Conservation (phyloP, 1,140 invertebrate genomes). For the Cotesia vestalis region DNA sequence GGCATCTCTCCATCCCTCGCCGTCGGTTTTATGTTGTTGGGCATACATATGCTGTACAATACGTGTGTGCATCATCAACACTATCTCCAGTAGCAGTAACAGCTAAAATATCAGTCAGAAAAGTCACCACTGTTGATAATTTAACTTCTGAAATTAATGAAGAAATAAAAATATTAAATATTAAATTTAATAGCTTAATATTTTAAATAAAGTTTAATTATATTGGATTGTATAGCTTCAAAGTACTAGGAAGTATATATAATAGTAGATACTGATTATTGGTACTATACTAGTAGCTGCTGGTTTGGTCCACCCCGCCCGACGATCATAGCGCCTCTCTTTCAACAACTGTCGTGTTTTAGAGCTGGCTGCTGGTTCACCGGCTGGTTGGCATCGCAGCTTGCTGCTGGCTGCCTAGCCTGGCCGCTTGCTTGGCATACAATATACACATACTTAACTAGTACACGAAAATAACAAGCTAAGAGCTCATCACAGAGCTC, state of each 20-base stretch:
- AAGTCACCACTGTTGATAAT: no score
- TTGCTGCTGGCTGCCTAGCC: slow-evolving; percentile 8
- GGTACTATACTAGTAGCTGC: neutral
- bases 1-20: neutral
- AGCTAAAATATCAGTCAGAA: no score
- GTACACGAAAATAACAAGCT: neutral
- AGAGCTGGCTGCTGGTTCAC: neutral
- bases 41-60: no score
- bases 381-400: slow-evolving; percentile 24
- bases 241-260: no score
- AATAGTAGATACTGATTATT: neutral
- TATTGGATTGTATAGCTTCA: no score
- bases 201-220: no score
- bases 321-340: slow-evolving; percentile 25
- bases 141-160: no score
- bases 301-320: slow-evolving; percentile 20
- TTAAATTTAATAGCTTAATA: no score
- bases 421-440: neutral
- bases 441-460: neutral
- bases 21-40: neutral
- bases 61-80: no score
- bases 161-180: no score
- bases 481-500: neutral
- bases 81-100: no score
- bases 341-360: slow-evolving; percentile 2